phyloP scores from a whole-genome alignment of 2,888 invertebrate genomes.

The Acleris cristana region DNA sequence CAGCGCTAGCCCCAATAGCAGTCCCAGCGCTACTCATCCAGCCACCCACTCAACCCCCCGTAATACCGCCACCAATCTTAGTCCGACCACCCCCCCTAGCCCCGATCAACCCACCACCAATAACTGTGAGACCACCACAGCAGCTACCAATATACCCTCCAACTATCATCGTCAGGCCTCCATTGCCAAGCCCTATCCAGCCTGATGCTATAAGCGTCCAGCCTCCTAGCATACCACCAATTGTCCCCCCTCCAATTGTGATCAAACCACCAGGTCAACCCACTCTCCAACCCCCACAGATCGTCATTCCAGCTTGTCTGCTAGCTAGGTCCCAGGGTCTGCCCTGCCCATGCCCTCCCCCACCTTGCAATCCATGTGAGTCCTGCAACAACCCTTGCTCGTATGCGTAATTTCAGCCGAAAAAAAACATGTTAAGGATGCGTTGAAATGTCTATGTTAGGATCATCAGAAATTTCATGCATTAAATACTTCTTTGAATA shows the following conservation, averaged over 20 bases:
- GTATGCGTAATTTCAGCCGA: too few species aligned
- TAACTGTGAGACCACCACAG: conserved; percentile 56
- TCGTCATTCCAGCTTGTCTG: not conserved
- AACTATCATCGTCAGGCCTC: conserved; percentile 47
- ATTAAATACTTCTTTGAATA: too few species aligned
- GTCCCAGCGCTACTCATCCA: conserved; percentile 57
- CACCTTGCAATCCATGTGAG: too few species aligned
- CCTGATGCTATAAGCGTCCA: not conserved
- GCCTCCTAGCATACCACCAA: not conserved
- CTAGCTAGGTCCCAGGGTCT: not conserved
- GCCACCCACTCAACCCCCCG: conserved; percentile 52
- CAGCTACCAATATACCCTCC: conserved; percentile 55
- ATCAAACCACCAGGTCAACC: conserved; percentile 18
- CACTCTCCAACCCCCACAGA: conserved; percentile 9
- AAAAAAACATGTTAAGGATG: too few species aligned
- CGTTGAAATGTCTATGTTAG: too few species aligned
- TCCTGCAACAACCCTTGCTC: not conserved
- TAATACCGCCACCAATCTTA: conserved; percentile 48
- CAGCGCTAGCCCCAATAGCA: conserved; percentile 51
- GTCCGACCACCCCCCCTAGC: conserved; percentile 48
- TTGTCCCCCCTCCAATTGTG: conserved; percentile 14
- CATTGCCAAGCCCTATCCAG: conserved; percentile 22
- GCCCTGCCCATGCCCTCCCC: too few species aligned
- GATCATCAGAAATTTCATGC: too few species aligned
- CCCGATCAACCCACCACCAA: conserved; percentile 48